Percentiles rank a stretch among this genome's conserved stretches.
Conservation (phyloP, 1,140 invertebrate genomes). For the Mizuhopecten yessoensis region DNA sequence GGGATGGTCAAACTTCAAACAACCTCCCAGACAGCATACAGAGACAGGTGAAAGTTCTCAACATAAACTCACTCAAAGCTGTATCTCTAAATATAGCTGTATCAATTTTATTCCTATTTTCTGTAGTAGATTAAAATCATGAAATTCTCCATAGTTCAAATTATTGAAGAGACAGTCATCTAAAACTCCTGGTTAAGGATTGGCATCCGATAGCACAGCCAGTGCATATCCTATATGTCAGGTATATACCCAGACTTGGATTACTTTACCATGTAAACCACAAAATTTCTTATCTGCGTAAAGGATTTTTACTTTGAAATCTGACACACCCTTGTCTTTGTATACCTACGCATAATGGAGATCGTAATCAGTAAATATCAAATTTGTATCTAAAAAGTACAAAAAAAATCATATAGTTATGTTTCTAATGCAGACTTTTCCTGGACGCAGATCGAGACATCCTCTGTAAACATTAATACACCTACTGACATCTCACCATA, state of each 20-base stretch:
- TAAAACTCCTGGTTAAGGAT: not conserved
- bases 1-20: constrained; percentile 17
- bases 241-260: not conserved
- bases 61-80: too few species aligned
- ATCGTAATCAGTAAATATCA: too few species aligned
- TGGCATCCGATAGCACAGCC: not conserved
- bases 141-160: not conserved
- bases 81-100: not conserved
- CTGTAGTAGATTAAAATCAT: not conserved
- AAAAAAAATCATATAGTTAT: too few species aligned
- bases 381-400: too few species aligned
- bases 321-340: too few species aligned
- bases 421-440: not conserved
- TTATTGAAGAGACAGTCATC: not conserved
- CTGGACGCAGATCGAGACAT: not conserved
- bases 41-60: not conserved
- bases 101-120: not conserved
- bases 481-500: not conserved
- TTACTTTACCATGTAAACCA: not conserved
- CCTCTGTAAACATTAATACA: not conserved
- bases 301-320: not conserved
- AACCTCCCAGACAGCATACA: not conserved
- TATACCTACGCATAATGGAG: too few species aligned
- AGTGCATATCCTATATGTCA: too few species aligned
- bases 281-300: not conserved